A percentile compares a stretch with the other conserved stretches of the same genome.
phyloP scores from a whole-genome alignment of 2,113 vertebrate genomes.

The Eulemur rufifrons region DNA sequence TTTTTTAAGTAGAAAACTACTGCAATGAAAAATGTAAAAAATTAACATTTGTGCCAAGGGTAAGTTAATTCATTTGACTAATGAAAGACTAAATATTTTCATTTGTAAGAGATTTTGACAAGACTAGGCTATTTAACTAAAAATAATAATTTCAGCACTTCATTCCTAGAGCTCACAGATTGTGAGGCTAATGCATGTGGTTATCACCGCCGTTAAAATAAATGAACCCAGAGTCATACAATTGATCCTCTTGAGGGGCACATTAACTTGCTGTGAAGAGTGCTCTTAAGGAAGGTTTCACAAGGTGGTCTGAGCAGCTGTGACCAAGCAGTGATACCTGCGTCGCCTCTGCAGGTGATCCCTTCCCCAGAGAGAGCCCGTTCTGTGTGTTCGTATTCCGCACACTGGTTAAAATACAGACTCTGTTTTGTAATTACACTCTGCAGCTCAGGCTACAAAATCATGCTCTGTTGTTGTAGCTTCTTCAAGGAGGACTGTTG shows the following conservation, averaged over 20 bases:
- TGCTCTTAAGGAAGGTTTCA: not conserved
- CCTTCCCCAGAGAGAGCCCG: not conserved
- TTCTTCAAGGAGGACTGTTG: not conserved
- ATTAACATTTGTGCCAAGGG: not conserved
- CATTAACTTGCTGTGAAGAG: not conserved
- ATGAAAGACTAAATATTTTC: not conserved
- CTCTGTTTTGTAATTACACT: not conserved
- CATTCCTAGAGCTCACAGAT: not conserved
- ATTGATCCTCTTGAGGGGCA: not conserved
- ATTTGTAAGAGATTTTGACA: not conserved
- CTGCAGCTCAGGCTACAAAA: not conserved
- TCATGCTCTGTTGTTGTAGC: not conserved
- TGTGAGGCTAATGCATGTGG: not conserved
- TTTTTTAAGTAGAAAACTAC: not conserved
- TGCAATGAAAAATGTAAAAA: not conserved
- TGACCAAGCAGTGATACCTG: not conserved
- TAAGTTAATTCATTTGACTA: not conserved
- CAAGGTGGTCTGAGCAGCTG: not conserved
- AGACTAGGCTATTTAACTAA: not conserved
- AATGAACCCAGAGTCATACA: not conserved
- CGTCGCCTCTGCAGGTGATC: not conserved
- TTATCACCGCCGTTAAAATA: not conserved
- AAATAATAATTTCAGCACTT: not conserved
- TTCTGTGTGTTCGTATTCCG: not conserved
- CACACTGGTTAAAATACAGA: not conserved